These are phyloP conservation scores for Carassius gibelio DNA, from an alignment of 2,113 vertebrate genomes.

Conservation along the genomic window DNA sequence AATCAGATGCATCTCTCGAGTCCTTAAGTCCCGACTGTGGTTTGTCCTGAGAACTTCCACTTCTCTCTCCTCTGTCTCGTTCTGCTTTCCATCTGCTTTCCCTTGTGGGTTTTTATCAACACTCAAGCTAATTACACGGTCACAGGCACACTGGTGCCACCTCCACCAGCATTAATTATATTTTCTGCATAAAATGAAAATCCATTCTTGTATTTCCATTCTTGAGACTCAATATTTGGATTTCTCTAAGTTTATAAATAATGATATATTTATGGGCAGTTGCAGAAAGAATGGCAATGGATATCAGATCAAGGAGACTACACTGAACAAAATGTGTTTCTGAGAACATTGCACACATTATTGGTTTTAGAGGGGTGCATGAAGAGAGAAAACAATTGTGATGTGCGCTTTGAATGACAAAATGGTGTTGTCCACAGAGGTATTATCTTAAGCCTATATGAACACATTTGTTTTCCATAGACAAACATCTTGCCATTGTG, in stretches of 20 bases:
- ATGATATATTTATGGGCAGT: not conserved
- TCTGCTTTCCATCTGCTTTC: not conserved
- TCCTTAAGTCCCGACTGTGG: not conserved
- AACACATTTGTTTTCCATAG: not conserved
- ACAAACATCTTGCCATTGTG: not conserved
- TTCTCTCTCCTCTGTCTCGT: not conserved
- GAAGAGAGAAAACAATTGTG: not conserved
- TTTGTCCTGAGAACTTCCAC: not conserved
- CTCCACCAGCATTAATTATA: slow-evolving; percentile 7
- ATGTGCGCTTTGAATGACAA: not conserved
- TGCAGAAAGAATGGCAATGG: not conserved
- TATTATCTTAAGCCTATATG: not conserved
- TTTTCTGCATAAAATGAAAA: slow-evolving; percentile 1
- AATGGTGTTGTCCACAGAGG: not conserved
- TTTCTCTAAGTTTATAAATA: slow-evolving; percentile 4
- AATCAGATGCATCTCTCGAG: not conserved
- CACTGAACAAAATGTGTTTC: not conserved
- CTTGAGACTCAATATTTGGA: not conserved
- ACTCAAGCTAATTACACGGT: slow-evolving; percentile 23
- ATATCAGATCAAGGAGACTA: not conserved
- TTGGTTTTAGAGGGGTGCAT: too few relatives aligned
- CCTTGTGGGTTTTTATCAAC: slow-evolving; percentile 16
- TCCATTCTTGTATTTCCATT: not conserved
- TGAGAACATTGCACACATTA: too few relatives aligned
- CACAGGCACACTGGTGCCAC: not conserved